A percentile compares a stretch with the other conserved stretches of the same genome.
phyloP scores from a whole-genome alignment of 2,113 vertebrate genomes.

The Nyctibius bracteatus region DNA sequence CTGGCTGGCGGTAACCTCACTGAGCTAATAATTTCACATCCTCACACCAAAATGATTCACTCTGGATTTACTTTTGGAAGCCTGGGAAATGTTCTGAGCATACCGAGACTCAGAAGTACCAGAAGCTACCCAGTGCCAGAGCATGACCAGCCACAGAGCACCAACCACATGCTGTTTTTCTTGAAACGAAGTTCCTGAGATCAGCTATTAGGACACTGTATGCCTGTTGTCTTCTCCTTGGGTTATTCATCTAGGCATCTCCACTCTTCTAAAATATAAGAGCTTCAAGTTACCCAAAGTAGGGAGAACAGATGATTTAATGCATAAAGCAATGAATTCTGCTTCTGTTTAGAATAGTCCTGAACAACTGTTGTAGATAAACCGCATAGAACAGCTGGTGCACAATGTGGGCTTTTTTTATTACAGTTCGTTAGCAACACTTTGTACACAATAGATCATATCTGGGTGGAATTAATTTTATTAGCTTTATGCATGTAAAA shows the following conservation, averaged over 20 bases:
- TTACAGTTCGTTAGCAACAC: neutral
- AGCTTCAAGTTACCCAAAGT: neutral
- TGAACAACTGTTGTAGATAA: neutral
- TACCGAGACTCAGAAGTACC: neutral
- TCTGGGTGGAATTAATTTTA: neutral
- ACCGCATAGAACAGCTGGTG: neutral
- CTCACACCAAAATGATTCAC: neutral
- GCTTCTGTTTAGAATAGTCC: neutral
- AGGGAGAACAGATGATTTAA: neutral
- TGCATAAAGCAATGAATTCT: neutral
- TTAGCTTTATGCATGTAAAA: neutral
- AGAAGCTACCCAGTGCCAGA: neutral
- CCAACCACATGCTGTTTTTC: neutral
- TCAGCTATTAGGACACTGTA: neutral
- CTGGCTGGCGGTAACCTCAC: neutral
- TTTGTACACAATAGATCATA: neutral
- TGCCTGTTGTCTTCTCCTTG: neutral
- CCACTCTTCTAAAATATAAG: neutral
- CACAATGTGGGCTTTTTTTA: neutral
- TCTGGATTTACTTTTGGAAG: neutral
- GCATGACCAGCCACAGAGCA: neutral
- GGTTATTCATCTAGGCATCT: neutral
- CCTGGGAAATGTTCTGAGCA: neutral
- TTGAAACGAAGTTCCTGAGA: neutral
- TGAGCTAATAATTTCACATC: neutral